Evolutionary conservation across 2,888 invertebrate genomes (phyloP), one percentile per base, ranked within the genome.

Genomic region (Acrocyrtus sp.): DNA sequence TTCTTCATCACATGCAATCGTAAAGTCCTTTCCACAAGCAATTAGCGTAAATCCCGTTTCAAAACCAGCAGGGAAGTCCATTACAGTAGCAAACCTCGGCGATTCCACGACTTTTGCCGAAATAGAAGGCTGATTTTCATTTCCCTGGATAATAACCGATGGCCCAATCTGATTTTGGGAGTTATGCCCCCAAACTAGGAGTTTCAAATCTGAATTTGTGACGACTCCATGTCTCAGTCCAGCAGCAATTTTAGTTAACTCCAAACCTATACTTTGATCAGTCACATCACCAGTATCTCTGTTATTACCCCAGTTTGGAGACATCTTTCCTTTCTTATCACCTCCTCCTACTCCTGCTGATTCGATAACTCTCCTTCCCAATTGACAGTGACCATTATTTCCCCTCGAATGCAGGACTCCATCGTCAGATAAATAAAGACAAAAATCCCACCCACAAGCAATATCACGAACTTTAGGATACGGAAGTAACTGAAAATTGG

Each of bases 21-120:
- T 90, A 83, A 94, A 93, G 82, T 92, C 90, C 84, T 95, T 93
- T 1, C 95, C 95, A 84, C 93, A 93, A 48, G 89, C 88, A 61
- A 93, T 86, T 82, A 89, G 86, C 74, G 87, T 84, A 82, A 93
- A 86, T 82, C 88, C 85, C 84, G 63, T 89, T 41, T 60, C 47
- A 10, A 65, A 65, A 0, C 65, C 65, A 17, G 65, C 41, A 0
- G 65, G 67, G 19, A 58, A 58, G 22, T 67, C 67, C 39, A 58
- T 17, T 3, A 58, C 51, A 1, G 58, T 58, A n/a, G 68, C 60
- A 5, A 24, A 24, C 26, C 48, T 68, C 17, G 68, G 61, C 0
- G 53, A 61, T 8, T 41, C 45, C 24, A 60, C 12, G 8, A 22
- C 10, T 47, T 81, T 76, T 86, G 87, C 74, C 86, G 84, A 76